These are phyloP conservation scores for Onychostruthus taczanowskii DNA, from an alignment of 2,113 vertebrate genomes.

Conservation along the genomic window DNA sequence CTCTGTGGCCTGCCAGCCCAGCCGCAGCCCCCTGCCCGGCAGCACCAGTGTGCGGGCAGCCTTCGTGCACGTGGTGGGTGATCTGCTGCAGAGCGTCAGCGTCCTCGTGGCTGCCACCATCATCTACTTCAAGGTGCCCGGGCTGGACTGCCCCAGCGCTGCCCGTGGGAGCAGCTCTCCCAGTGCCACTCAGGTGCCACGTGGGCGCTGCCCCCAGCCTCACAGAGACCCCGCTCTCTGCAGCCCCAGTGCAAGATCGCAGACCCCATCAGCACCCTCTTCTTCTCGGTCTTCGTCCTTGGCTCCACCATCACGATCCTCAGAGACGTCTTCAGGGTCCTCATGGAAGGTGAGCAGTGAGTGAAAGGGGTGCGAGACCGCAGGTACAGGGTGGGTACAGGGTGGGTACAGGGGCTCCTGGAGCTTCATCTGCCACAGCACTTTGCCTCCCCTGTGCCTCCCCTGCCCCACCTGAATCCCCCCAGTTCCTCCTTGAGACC, in stretches of 20 bases:
- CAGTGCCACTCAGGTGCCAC: rapidly evolving
- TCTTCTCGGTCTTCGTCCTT: constrained; percentile 93
- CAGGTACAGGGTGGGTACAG: too few relatives aligned
- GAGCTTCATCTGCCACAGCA: background rate
- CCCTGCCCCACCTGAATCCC: too few relatives aligned
- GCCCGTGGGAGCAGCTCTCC: background rate
- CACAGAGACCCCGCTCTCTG: background rate
- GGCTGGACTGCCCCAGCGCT: background rate
- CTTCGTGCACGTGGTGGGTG: constrained; percentile 94
- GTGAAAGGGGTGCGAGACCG: rapidly evolving
- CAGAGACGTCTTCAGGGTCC: constrained; percentile 90
- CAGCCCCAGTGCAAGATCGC: constrained; percentile 96
- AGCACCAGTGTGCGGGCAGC: constrained; percentile 93
- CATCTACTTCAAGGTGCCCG: constrained; percentile 91
- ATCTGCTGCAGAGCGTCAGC: constrained; percentile 93
- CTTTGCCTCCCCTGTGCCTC: background rate
- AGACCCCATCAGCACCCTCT: constrained; percentile 95
- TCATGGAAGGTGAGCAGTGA: constrained; percentile 87
- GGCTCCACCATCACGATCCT: constrained; percentile 93
- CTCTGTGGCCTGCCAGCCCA: constrained; percentile 40
- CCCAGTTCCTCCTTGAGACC: too few relatives aligned
- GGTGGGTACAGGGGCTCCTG: background rate
- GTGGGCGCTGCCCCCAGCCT: background rate
- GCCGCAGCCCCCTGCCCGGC: constrained; percentile 67
- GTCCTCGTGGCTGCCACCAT: constrained; percentile 90